These are phyloP conservation scores for Drosophila mayaguana DNA, from an alignment of 2,888 invertebrate species.

Conservation along the genomic window DNA sequence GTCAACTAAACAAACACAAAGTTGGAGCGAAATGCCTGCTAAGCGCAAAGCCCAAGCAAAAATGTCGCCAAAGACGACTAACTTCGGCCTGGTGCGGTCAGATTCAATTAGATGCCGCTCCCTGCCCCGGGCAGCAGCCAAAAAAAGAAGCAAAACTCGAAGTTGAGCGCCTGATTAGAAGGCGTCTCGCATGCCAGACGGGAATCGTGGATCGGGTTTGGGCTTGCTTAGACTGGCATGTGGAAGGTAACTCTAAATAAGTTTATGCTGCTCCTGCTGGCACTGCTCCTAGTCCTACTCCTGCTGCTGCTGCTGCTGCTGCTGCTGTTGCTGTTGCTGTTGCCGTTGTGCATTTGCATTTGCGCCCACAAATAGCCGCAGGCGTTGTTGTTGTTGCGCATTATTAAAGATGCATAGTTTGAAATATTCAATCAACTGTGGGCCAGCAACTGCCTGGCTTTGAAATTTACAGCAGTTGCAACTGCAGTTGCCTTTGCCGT, in stretches of 20 bases:
- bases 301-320: neutral
- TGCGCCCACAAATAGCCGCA: constrained; percentile 69
- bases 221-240: neutral
- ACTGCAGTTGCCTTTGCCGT: constrained; percentile 23
- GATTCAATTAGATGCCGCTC: constrained; percentile 71
- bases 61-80: constrained; percentile 73
- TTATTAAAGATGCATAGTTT: constrained; percentile 79
- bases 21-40: constrained; percentile 32
- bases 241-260: constrained; percentile 41
- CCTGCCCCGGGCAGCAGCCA: constrained; percentile 20
- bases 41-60: constrained; percentile 57
- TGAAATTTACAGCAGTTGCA: constrained; percentile 48
- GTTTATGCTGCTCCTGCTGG: neutral
- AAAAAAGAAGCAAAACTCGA: constrained; percentile 12
- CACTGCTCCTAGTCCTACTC: neutral
- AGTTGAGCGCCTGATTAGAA: constrained; percentile 31
- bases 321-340: neutral
- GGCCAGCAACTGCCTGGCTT: constrained; percentile 32
- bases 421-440: constrained; percentile 78
- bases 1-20: constrained; percentile 80
- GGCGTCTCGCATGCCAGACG: constrained; percentile 23
- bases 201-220: neutral
- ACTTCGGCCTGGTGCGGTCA: constrained; percentile 73
- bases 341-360: constrained; percentile 45
- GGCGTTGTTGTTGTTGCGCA: constrained; percentile 68